Evolutionary conservation across 2,113 vertebrate genomes (phyloP), one percentile per base, ranked within the genome.

Genomic region (Entomyzon cyanotis): DNA sequence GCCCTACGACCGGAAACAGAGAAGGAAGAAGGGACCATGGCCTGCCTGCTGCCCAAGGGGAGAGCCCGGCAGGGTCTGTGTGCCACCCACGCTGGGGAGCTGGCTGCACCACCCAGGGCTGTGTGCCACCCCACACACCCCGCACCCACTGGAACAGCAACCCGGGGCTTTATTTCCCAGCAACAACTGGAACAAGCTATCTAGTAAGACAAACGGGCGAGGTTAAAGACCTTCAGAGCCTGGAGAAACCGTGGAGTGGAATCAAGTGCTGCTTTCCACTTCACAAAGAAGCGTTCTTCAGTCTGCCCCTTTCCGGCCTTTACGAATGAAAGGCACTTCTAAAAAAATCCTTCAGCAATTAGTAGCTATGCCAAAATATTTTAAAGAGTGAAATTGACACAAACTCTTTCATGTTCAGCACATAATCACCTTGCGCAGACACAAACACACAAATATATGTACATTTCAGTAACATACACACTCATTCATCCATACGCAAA

Each of bases 201-300:
- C 42, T 17, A 53, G 22, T n/a, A 84, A 25, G 75, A 86, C 71
- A 46, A 58, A 85, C 4, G 16, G 41, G 49, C 0, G 47, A 84
- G 60, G 68, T 76, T 89, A 92, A 49, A 53, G 94, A 93, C 58
- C 75, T 77, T 44, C 31, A 85, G n/a, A 94, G 94, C 35, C 76
- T 49, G 37, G 33, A 77, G 83, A 86, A 49, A 60, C 22, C 4
- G 10, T 58, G 39, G 42, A 84, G 47, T 12, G 22, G 53, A 88
- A 91, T 81, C 56, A 77, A 89, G 71, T 70, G 90, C 95, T 80
- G 87, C 90, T 93, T 87, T 65, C 62, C 58, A 94, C 87, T 71
- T 90, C 87, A 94, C 94, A 94, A 88, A 96, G 89, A 81, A 94
- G 94, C 44, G 0, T 59, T 95, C 74, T 67, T 76, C 91, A 68